Base-by-base conservation (phyloP, 2,888 invertebrate species). In the Gandaritis pyraliata region DNA sequence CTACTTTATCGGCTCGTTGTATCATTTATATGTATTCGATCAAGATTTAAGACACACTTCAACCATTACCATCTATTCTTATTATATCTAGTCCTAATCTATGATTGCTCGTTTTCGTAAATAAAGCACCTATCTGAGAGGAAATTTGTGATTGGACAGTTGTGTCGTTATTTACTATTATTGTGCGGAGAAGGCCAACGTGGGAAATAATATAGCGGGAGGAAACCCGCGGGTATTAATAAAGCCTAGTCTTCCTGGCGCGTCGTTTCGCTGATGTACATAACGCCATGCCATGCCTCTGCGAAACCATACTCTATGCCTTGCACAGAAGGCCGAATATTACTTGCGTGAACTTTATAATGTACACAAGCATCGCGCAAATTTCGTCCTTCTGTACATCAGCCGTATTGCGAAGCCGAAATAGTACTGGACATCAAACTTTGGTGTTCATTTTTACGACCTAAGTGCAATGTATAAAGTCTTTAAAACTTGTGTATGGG, bases 41-140 rank as follows among this genome's bases (percentile, higher is more conserved):
- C 57, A 64, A 71, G 65, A 68, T 68, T 68, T 77, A 77, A 80
- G 76, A 81, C 78, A 80, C 80, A 77, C 75, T 76, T 77, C 75
- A 77, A 73, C 71, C 70, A 70, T 75, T 66, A 67, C 67, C 48
- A 68, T 48, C 58, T 66, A 68, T 48, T 30, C 66, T 77, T 78
- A 71, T 72, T 70, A 65, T 5, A 6, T 23, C 3, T 73, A 70
- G 23, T 15, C 48, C 72, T 82, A 80, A 69, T 71, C 78, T 80
- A 82, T 69, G 75, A 83, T 83, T 82, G 83, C 82, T 85, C 66
- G 70, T 75, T 73, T 72, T 72, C 72, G 72, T 80, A 72, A 69
- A 77, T 76, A 74, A 86, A 85, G 86, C 86, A 81, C 83, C 83
- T 85, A 86, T 78, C 72, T 77, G 77, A 68, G 79, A 78, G 67